Evolutionary conservation across 2,797 vertebrate species (phyloP), one percentile per base, ranked within the genome.

Genomic region (Knipowitschia caucasica): DNA sequence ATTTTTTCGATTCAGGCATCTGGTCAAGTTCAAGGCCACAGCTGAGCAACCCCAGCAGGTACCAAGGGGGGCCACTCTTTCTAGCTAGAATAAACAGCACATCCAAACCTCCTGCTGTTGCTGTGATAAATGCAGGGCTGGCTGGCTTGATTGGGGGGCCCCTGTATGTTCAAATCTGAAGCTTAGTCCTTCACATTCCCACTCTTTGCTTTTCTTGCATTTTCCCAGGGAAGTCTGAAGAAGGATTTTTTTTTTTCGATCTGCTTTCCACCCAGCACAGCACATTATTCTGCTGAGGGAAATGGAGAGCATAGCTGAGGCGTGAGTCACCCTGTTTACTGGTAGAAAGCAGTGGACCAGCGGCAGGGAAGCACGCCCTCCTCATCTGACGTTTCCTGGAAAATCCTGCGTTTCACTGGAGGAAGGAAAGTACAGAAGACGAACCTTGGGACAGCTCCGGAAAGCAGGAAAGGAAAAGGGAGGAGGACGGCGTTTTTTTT

Each of bases 241-340:
- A 74, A 73, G 70, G 42, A 59, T 63, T 50, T 49, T 59, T 63
- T 50, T 49, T 59, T 67, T 50, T 23, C 61, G 64, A 53, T 53
- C 77, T 82, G 81, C 81, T 44, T 44, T 84, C 81, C 80, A n/a
- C 73, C 81, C 78, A 88, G 76, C 78, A 60, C 77, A 81, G 86
- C 77, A 84, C 79, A 83, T 88, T 88, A 78, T 84, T 89, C 80
- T 83, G 86, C 10, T 75, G 86, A 81, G 82, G 89, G 89, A 89
- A 89, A 88, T 74, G 80, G 83, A 83, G 79, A 83, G 75, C 90
- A 89, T 91, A 88, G 85, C 87, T 69, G 69, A 88, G 77, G 60
- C 8, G 71, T 91, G 89, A 92, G 77, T 91, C 91, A 92, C 35
- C 84, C 85, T 91, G 91, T 92, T 92, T 92, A 89, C 89, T 87